Percentiles rank a stretch among this genome's conserved stretches.
phyloP scores from a whole-genome alignment of 1,140 invertebrate genomes.

The Drosophila bipectinata region DNA sequence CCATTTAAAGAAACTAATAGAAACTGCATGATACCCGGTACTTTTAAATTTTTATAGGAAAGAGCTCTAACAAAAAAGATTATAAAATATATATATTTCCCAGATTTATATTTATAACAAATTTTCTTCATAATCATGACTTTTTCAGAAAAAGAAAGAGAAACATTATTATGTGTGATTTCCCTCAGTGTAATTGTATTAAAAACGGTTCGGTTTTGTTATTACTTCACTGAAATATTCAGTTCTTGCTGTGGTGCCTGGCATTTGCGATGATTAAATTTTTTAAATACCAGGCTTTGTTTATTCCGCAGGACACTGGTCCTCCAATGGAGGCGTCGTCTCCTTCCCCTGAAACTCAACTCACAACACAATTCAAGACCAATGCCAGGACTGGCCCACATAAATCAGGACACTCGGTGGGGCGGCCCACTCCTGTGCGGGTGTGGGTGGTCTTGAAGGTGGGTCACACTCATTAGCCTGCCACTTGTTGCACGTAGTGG shows the following conservation, averaged over 20 bases:
- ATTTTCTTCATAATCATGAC: no score
- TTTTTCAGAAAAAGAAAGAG: no score
- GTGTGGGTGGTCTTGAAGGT: background rate
- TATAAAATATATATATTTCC: no score
- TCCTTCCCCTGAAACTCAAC: no score
- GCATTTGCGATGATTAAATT: conserved; percentile 20
- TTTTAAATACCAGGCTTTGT: conserved; percentile 17
- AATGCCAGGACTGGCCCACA: background rate
- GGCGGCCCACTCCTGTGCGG: no score
- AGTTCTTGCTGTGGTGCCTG: background rate
- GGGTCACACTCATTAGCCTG: conserved; percentile 37
- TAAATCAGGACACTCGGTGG: background rate
- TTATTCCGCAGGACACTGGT: background rate
- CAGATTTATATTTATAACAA: no score
- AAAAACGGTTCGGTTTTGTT: background rate
- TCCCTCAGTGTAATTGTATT: background rate
- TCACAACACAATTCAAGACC: background rate
- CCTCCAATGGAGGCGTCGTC: background rate
- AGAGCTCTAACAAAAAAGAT: no score
- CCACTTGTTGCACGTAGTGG: conserved; percentile 49
- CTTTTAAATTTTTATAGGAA: no score
- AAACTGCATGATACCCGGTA: no score
- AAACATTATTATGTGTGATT: background rate
- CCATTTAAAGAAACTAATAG: no score
- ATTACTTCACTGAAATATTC: background rate